Conservation (phyloP, 1,140 invertebrate species). For the Chironomus striatipennis region DNA sequence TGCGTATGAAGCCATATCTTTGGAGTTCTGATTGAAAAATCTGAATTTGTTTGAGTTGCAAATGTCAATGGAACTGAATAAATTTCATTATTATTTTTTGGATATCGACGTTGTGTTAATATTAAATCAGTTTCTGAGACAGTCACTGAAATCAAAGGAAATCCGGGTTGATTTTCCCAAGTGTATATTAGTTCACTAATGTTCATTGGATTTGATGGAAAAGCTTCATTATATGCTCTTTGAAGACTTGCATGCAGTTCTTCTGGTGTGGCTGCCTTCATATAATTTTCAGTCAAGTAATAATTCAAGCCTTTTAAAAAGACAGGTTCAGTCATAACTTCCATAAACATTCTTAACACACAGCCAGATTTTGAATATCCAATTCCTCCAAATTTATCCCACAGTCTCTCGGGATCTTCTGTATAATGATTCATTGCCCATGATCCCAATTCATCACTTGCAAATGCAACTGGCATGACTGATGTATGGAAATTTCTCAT, state of each 20-base stretch:
- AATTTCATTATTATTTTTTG: not conserved
- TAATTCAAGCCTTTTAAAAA: not conserved
- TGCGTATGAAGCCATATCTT: slow-evolving; percentile 20
- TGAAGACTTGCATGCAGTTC: not conserved
- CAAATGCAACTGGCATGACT: not conserved
- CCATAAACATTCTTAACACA: not conserved
- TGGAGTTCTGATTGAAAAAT: slow-evolving; percentile 39
- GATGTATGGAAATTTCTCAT: not conserved
- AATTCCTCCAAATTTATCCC: not conserved
- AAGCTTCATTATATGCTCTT: not conserved
- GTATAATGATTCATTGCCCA: not conserved
- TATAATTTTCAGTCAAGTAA: not conserved
- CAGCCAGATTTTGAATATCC: not conserved
- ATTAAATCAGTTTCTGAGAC: not conserved
- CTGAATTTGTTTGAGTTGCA: slow-evolving; percentile 32
- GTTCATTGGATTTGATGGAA: not conserved
- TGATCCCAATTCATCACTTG: not conserved
- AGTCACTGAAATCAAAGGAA: slow-evolving; percentile 39
- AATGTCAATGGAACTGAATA: slow-evolving; percentile 45
- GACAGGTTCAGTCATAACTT: not conserved
- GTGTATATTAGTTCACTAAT: slow-evolving; percentile 64
- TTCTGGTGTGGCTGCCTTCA: not conserved
- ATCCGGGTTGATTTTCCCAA: slow-evolving; percentile 76
- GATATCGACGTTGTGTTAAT: not conserved
- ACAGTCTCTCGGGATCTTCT: not conserved